Base-by-base conservation (phyloP, 1,140 invertebrate species). In the Euwallacea fornicatus region DNA sequence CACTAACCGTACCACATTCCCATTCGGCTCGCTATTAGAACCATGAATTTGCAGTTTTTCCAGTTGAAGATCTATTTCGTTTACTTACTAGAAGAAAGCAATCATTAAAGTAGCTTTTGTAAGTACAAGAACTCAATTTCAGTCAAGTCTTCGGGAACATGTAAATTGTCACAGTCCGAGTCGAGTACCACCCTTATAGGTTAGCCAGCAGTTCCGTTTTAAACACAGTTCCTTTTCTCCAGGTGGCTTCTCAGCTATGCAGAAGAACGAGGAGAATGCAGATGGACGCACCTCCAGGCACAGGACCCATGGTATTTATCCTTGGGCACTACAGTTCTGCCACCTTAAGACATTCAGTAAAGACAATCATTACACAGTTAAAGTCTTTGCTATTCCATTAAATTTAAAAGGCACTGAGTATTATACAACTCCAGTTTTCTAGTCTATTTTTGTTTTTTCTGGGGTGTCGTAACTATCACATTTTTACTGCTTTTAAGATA, bases 291-390 rank as follows among this genome's bases (percentile, higher is more conserved):
- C 82, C 80, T 84, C 82, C 81, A 82, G 82, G 82, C 81, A 83
- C 81, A 82, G 80, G 84, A 84, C 84, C 82, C 85, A 87, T 86
- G 86, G 86, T 87, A 87, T 85, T 85, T 86, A 86, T 86, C 84
- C 84, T 84, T 84, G 84, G 82, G 81, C 81, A 84, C 83, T 83
- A 84, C 21, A 71, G 84, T 84, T 84, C 84, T 85, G 78, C 78
- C 79, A 79, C 33, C 59, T 53, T 56, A 43, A 75, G 75, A 61
- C 72, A 78, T 70, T 77, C 78, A 80, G 76, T 80, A 78, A 78
- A 75, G 58, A 63, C 73, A 59, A 70, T 73, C 60, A 84, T 86
- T 85, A 83, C 83, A 84, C 82, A 83, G 80, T 79, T 79, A 11
- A 71, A 69, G 53, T 33, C 65, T 72, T 72, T 33, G 56, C 43